These are phyloP conservation scores for Ascidia mentula DNA, from an alignment of 23 tunicate species.

Conservation along the genomic window DNA sequence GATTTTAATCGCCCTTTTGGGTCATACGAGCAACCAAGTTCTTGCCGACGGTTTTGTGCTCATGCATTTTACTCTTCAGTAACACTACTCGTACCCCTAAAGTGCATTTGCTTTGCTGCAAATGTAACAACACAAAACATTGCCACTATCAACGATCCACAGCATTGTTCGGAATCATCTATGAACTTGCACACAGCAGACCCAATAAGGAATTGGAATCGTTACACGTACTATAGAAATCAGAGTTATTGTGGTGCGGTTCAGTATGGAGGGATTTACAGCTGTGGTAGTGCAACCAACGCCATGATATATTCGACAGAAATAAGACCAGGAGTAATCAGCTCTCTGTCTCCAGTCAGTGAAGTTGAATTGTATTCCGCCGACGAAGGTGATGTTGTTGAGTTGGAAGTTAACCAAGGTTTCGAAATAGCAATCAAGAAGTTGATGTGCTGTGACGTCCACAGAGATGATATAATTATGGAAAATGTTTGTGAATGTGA, in stretches of 20 bases:
- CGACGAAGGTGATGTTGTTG: background rate
- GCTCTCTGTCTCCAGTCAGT: background rate
- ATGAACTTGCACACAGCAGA: background rate
- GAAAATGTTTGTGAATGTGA: background rate
- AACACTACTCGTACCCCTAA: background rate
- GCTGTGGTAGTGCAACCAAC: slow-evolving; percentile 17
- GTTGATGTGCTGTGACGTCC: background rate
- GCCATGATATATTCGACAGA: background rate
- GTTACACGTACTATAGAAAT: background rate
- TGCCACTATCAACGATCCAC: background rate
- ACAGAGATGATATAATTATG: background rate
- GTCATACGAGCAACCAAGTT: background rate
- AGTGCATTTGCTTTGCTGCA: background rate
- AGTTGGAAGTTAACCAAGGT: background rate
- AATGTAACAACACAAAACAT: background rate
- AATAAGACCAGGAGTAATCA: background rate
- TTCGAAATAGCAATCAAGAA: background rate
- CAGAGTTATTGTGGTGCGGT: slow-evolving; percentile 18
- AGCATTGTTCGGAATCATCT: background rate
- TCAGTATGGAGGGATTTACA: slow-evolving; percentile 30
- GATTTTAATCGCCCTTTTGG: background rate
- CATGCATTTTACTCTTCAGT: background rate
- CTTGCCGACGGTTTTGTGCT: background rate
- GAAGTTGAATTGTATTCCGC: background rate
- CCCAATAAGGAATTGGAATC: background rate